A percentile compares a stretch with the other conserved stretches of the same genome.
Evolutionary conservation across 37 sponge, comb jelly and placozoan species (phyloP).

Genomic region (Spongia lamella): DNA sequence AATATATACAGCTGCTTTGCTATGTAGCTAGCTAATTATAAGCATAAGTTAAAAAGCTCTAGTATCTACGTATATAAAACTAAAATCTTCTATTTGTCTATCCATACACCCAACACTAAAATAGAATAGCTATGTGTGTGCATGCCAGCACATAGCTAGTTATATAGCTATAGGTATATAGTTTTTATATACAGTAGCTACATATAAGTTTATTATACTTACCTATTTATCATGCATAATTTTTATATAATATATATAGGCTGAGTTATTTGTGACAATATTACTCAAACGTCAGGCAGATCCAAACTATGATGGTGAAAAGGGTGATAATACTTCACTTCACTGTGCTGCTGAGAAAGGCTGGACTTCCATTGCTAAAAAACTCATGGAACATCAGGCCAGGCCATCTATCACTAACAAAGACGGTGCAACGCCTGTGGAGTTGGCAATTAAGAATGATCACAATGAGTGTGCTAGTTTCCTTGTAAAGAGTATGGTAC

Average conservation of each 20-base stretch:
- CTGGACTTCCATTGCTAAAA: conserved; percentile 14
- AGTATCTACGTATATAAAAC: too few species aligned
- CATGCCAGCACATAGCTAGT: neutral
- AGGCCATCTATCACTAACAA: conserved; percentile 24
- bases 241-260: neutral
- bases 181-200: too few species aligned
- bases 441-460: conserved; percentile 35
- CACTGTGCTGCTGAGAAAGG: conserved; percentile 40
- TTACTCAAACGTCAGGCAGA: conserved; percentile 32
- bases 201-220: neutral
- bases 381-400: conserved; percentile 39
- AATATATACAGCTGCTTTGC: too few species aligned
- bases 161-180: neutral
- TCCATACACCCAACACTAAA: too few species aligned
- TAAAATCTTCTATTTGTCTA: too few species aligned
- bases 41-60: too few species aligned
- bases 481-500: conserved; percentile 41
- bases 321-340: conserved; percentile 36
- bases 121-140: neutral
- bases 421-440: conserved; percentile 31
- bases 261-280: conserved; percentile 12
- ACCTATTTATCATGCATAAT: too few species aligned
- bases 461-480: conserved; percentile 39
- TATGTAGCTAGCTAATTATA: too few species aligned
- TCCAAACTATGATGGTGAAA: conserved; percentile 1